Evolutionary conservation across 1,140 invertebrate species (phyloP), one percentile per base, ranked within the genome.

Genomic region (Goniozus legneri): DNA sequence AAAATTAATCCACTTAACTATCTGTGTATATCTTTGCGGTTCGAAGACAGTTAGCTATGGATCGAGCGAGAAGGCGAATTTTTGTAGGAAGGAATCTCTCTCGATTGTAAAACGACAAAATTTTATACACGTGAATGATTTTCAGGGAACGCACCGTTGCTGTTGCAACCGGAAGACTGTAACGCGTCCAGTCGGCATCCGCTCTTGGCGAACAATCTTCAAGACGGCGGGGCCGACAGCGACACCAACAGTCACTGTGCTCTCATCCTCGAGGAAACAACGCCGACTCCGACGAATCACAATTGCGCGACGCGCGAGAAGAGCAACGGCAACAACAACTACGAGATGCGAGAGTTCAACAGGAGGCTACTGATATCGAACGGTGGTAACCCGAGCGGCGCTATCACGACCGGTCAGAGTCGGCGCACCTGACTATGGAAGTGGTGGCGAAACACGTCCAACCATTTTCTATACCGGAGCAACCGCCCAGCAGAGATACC

Each of bases 281-380:
- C 67, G 19, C 65, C 69, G 1, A 65, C 67, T 7, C 58, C 63
- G 37, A 55, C 62, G 8, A 55, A 60, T 16, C 59, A 65, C 24
- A 51, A 57, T 47, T 60, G 68, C 31, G 68, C 44, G 70, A 73
- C 71, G 1, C 64, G 75, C 13, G 82, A 84, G 53, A 84, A 83
- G 33, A 80, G 80, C 32, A 87, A 86, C 62, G 84, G 85, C 8
- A 87, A 87, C 71, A 88, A 87, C 64, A 88, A 87, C 58, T 86
- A 86, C 65, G 85, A 89, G 61, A 81, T 87, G 80, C 77, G 83
- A 16, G 84, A 84, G 62, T 80, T 84, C 50, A 71, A 72, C 21
- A 58, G 71, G 16, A 64, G 71, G 33, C 52, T 74, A 22, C 56
- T 74, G 42, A 53, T 75, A 37, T 65, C 69, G 43, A 73, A 73